Base-by-base conservation (phyloP, 1,140 invertebrate genomes). In the Camponotus pennsylvanicus region DNA sequence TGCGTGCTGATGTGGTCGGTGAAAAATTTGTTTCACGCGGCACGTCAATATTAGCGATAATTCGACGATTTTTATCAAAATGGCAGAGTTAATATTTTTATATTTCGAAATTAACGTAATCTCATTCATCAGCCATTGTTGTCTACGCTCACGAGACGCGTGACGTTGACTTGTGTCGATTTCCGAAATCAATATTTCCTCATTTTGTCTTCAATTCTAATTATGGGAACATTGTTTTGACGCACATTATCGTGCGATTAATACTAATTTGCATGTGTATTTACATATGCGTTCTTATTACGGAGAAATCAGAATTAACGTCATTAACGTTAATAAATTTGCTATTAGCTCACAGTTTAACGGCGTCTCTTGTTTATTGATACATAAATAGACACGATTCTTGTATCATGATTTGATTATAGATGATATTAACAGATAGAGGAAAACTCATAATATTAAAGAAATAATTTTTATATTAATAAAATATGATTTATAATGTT, bases 121-220 rank as follows among this genome's bases (percentile, higher is more conserved):
- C 34, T n/a, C 34, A 59, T 32, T 84, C 34, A 37, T 69, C 18
- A 49, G 63, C 70, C 76, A 69, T 52, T 75, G 40, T 76, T 67
- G 27, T 61, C 45, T 45, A 79, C 61, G 45, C 52, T 86, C 86
- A 5, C 49, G 70, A 85, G 40, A 34, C 57, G n/a, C 15, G 37
- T 67, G n/a, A 59, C 45, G 45, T 11, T 21, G 15, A 37, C 11
- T 87, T 21, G 34, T 5, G 1, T 1, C 21, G 18, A 6, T 57
- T 3, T 9, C 15, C 18, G 37, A 27, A 9, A 75, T 73, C 21
- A 18, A 61, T 18, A 18, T 59, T 40, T 4, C 1, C 18, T 8
- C 7, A 9, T 21, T 52, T 66, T 57, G 11, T 40, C 45, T 55
- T 18, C 4, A 2, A n/a, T 15, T 34, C 3, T 42, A 4, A 0